Percentiles rank a stretch among this genome's conserved stretches.
Evolutionary conservation across 2,797 vertebrate genomes (phyloP).

Genomic region (Pseudochirops cupreus): DNA sequence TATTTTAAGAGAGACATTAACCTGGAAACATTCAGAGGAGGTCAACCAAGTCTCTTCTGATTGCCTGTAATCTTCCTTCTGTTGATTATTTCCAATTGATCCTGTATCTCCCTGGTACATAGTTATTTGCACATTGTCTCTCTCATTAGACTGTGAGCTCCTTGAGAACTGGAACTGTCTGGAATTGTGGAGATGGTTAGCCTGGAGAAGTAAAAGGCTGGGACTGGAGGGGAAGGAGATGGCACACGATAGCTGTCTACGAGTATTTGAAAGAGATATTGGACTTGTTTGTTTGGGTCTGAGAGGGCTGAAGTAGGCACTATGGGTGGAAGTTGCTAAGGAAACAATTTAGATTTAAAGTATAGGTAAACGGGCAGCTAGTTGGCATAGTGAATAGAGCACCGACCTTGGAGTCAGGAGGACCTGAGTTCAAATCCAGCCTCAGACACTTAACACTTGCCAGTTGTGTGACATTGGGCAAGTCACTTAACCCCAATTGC

Average conservation of each 20-base stretch:
- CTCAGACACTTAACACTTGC: no score
- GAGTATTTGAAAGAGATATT: background rate
- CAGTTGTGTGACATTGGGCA: no score
- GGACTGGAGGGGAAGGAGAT: background rate
- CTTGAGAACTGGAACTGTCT: background rate
- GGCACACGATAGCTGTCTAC: background rate
- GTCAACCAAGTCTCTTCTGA: background rate
- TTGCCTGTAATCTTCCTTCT: background rate
- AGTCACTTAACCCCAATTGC: no score
- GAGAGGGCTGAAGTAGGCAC: background rate
- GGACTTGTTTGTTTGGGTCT: background rate
- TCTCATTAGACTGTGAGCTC: background rate
- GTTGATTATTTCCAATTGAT: background rate
- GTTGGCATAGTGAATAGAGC: no score
- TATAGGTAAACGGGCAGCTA: background rate
- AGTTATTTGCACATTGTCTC: background rate
- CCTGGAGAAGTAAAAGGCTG: background rate
- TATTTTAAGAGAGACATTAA: background rate
- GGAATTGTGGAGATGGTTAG: background rate
- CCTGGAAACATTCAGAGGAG: background rate
- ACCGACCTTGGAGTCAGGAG: no score
- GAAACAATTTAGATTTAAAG: background rate
- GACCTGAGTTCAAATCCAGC: no score
- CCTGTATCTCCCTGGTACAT: background rate
- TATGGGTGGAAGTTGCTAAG: background rate